Conservation (phyloP, 2,797 vertebrate genomes). For the Moxostoma hubbsi region DNA sequence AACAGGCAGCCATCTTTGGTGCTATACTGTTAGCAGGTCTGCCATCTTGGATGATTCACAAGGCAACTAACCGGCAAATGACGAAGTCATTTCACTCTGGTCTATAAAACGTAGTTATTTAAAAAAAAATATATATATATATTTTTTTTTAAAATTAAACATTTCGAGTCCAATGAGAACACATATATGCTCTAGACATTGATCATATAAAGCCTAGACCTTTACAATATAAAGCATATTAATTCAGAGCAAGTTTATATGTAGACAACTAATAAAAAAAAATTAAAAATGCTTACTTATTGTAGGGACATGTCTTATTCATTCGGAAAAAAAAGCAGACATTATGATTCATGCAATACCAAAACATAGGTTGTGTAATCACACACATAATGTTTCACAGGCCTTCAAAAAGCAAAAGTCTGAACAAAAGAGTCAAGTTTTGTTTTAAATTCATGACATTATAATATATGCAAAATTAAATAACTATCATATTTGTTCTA, state of each 20-base stretch:
- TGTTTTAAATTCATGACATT: neutral
- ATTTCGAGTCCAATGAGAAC: neutral
- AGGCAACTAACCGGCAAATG: constrained; percentile 10
- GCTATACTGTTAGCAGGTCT: constrained; percentile 5
- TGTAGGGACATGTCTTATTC: neutral
- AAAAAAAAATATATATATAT: no score
- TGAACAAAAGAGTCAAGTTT: neutral
- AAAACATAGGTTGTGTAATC: neutral
- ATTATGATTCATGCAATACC: neutral
- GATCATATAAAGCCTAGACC: no score
- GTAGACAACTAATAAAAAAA: neutral
- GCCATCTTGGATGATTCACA: constrained; percentile 53
- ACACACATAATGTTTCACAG: neutral
- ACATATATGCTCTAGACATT: no score
- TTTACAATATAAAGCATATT: neutral
- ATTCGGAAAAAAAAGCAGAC: neutral
- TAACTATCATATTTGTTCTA: neutral
- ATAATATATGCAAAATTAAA: neutral
- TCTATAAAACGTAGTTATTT: neutral
- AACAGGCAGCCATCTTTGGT: constrained; percentile 56
- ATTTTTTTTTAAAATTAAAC: no score
- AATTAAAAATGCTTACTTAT: neutral
- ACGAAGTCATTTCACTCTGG: neutral
- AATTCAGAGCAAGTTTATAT: neutral
- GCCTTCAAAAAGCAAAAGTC: neutral